phyloP scores from a whole-genome alignment of 2,113 vertebrate species.

The Indri indri region DNA sequence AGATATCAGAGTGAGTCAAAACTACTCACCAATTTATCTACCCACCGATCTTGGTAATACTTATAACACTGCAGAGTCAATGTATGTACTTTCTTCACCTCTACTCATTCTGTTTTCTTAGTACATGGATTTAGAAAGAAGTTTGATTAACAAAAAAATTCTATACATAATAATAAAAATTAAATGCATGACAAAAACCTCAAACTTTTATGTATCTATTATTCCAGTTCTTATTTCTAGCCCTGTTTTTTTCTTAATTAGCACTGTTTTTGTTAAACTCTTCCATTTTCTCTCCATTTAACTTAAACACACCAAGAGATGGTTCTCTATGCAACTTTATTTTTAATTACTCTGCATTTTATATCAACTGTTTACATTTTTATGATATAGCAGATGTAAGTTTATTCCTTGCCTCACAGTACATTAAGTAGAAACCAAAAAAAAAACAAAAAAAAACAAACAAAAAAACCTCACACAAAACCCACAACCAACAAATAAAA shows the following conservation, averaged over 20 bases:
- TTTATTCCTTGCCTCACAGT: not conserved
- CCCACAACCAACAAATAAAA: not conserved
- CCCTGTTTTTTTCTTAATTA: not conserved
- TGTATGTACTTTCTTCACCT: not conserved
- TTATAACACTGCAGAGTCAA: not conserved
- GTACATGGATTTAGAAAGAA: not conserved
- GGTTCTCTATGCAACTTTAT: conserved; percentile 4
- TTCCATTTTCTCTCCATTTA: conserved; percentile 8
- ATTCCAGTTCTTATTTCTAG: conserved; percentile 29
- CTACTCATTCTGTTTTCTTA: not conserved
- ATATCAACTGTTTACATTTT: conserved; percentile 10
- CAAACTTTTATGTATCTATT: not conserved
- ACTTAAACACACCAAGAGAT: not conserved
- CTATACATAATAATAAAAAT: not conserved
- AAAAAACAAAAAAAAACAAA: not conserved
- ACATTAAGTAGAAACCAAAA: conserved; percentile 11
- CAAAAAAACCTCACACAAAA: not conserved
- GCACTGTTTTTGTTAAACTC: not conserved
- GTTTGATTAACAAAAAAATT: not conserved
- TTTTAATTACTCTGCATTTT: conserved; percentile 54
- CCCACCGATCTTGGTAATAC: not conserved
- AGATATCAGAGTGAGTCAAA: not conserved
- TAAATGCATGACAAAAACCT: not conserved
- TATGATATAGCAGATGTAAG: conserved; percentile 33
- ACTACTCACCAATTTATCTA: not conserved